phyloP scores from a whole-genome alignment of 2,888 invertebrate species.

The Drosophila sordidula region DNA sequence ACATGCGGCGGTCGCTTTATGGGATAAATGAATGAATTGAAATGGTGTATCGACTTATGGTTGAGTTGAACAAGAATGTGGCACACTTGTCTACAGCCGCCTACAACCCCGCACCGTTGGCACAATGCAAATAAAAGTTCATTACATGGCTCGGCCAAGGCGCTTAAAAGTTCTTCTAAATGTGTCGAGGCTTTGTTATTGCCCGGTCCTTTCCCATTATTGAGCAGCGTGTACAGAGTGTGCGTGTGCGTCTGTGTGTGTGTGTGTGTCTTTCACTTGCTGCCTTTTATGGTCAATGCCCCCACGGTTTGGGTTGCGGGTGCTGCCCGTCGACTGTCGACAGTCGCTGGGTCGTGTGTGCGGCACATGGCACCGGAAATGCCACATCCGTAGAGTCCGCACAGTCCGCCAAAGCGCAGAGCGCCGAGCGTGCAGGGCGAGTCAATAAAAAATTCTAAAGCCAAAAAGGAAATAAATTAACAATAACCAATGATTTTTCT shows the following conservation, averaged over 20 bases:
- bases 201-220: slow-evolving; percentile 25
- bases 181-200: slow-evolving; percentile 52
- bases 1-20: slow-evolving; percentile 62
- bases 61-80: slow-evolving; percentile 58
- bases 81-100: slow-evolving; percentile 58
- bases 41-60: slow-evolving; percentile 78
- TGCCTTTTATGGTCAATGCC: slow-evolving; percentile 72
- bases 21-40: slow-evolving; percentile 78
- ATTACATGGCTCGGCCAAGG: slow-evolving; percentile 68
- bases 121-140: slow-evolving; percentile 78
- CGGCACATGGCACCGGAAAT: slow-evolving; percentile 67
- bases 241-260: slow-evolving; percentile 8
- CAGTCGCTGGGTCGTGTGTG: slow-evolving; percentile 30
- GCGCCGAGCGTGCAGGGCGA: slow-evolving; percentile 33
- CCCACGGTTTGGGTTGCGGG: slow-evolving; percentile 51
- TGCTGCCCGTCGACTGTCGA: slow-evolving; percentile 12
- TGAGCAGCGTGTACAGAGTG: slow-evolving; percentile 12
- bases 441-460: slow-evolving; percentile 72
- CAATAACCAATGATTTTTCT: slow-evolving; percentile 73
- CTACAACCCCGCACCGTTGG: slow-evolving; percentile 1
- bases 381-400: slow-evolving; percentile 65
- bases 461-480: slow-evolving; percentile 77
- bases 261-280: slow-evolving; percentile 24
- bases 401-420: slow-evolving; percentile 19
- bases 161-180: slow-evolving; percentile 61